Evolutionary conservation across 1,140 invertebrate species (phyloP).

Genomic region (Agraylea sexmaculata): DNA sequence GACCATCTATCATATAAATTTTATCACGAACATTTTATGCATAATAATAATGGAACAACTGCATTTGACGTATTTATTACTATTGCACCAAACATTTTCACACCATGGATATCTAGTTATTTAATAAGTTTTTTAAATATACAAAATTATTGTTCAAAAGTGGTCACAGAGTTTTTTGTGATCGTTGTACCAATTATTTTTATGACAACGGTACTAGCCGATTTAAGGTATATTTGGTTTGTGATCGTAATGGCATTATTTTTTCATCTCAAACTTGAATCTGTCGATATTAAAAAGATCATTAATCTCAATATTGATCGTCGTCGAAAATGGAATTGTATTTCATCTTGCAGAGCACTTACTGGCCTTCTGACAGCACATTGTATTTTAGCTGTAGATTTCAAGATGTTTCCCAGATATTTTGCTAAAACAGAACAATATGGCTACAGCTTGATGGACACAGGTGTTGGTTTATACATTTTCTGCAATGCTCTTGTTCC

Average conservation of each 20-base stretch:
- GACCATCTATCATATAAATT: conserved; percentile 29
- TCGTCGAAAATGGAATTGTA: conserved; percentile 36
- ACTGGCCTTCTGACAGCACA: conserved; percentile 66
- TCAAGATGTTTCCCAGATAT: conserved; percentile 67
- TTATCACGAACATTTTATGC: conserved; percentile 37
- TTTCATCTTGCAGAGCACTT: conserved; percentile 56
- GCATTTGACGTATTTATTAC: conserved; percentile 33
- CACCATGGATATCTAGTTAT: conserved; percentile 26
- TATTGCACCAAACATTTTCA: conserved; percentile 35
- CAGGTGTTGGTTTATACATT: conserved; percentile 83
- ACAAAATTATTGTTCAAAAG: conserved; percentile 18
- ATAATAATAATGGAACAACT: conserved; percentile 38
- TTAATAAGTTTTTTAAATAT: conserved; percentile 13
- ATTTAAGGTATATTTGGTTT: conserved; percentile 25
- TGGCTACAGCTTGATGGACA: conserved; percentile 90
- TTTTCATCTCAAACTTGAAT: conserved; percentile 23
- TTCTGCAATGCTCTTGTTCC: conserved; percentile 75
- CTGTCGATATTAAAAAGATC: conserved; percentile 12
- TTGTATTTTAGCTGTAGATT: conserved; percentile 89
- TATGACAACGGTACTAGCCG: conserved; percentile 34
- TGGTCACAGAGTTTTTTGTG: conserved; percentile 37
- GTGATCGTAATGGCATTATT: conserved; percentile 22
- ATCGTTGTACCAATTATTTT: conserved; percentile 40
- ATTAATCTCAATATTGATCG: conserved; percentile 22
- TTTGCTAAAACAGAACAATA: conserved; percentile 79